These are phyloP conservation scores for Spatula versicolor DNA, from an alignment of 2,797 vertebrate genomes.

Conservation along the genomic window DNA sequence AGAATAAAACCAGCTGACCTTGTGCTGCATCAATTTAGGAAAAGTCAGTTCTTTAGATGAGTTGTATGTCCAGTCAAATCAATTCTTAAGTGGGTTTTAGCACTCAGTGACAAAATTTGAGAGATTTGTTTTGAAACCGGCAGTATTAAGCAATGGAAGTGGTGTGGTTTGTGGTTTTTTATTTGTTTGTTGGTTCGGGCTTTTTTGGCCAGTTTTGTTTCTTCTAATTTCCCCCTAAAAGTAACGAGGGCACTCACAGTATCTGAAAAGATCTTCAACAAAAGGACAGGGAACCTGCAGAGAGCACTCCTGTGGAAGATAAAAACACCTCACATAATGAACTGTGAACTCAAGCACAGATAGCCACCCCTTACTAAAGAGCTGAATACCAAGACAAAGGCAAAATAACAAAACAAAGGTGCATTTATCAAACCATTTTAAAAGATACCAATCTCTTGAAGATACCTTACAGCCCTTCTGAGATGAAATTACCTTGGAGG, in stretches of 20 bases:
- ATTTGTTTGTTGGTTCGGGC: not conserved
- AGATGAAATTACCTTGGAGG: not conserved
- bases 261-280: slow-evolving; percentile 14
- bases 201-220: not conserved
- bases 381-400: not conserved
- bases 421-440: not conserved
- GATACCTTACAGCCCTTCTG: not conserved
- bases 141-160: not conserved
- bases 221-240: not conserved
- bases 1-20: not conserved
- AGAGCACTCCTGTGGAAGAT: not conserved
- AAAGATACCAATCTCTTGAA: not conserved
- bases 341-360: not conserved
- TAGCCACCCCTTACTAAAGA: not conserved
- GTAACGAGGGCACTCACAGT: not conserved
- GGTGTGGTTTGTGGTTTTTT: not conserved
- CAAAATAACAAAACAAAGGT: not conserved
- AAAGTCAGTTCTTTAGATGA: not conserved
- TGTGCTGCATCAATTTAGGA: not conserved
- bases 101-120: not conserved
- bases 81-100: not conserved
- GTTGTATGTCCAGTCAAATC: not conserved
- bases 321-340: not conserved
- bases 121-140: not conserved
- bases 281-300: not conserved